These are phyloP conservation scores for Acrobasis consociella DNA, from an alignment of 2,888 invertebrate genomes.

Conservation along the genomic window DNA sequence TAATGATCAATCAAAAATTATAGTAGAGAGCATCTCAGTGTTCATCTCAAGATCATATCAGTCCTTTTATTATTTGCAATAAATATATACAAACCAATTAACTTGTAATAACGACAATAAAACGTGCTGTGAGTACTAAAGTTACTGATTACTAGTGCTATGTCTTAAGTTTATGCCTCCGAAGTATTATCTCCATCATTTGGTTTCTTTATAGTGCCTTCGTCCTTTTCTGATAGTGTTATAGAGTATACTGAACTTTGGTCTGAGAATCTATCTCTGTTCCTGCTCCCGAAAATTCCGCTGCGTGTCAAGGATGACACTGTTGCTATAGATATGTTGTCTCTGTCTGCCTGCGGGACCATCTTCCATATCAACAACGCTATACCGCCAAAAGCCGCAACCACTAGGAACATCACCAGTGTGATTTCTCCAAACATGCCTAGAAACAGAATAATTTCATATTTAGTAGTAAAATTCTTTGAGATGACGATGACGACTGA, in stretches of 20 bases:
- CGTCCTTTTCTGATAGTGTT: conserved; percentile 74
- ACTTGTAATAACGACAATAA: conserved; percentile 18
- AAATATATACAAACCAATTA: conserved; percentile 11
- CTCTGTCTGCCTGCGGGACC: conserved; percentile 77
- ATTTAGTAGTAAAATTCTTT: no score
- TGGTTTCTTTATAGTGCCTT: conserved; percentile 58
- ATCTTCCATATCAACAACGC: conserved; percentile 81
- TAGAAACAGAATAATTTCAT: conserved; percentile 47
- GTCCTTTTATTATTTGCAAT: conserved; percentile 8
- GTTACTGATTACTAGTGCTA: conserved; percentile 29
- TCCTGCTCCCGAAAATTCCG: conserved; percentile 65
- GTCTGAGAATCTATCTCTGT: conserved; percentile 73
- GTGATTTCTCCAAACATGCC: conserved; percentile 75
- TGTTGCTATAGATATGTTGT: conserved; percentile 75
- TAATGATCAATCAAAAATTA: neutral
- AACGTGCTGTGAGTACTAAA: conserved; percentile 40
- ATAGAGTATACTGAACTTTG: conserved; percentile 77
- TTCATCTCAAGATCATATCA: neutral
- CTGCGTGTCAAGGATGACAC: conserved; percentile 69
- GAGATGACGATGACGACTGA: no score
- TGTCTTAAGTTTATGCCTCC: conserved; percentile 60
- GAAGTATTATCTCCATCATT: conserved; percentile 75
- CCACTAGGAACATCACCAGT: conserved; percentile 81
- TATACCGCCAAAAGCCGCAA: conserved; percentile 82
- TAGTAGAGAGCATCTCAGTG: conserved; percentile 7